phyloP scores from a whole-genome alignment of 2,888 invertebrate genomes.

The Callosobruchus maculatus region DNA sequence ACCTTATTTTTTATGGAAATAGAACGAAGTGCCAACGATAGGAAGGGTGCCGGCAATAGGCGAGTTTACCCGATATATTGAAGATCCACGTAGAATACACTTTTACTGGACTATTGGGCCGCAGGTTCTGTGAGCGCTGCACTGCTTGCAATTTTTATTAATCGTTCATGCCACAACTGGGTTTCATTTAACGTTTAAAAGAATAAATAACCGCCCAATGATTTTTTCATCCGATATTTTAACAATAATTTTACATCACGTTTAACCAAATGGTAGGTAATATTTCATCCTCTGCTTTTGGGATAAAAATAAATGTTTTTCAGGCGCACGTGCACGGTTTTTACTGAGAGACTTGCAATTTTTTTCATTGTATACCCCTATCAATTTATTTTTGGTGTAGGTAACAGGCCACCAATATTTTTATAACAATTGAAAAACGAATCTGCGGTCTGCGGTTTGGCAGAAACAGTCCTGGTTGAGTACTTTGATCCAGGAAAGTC shows the following conservation, averaged over 20 bases:
- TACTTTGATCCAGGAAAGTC: neutral
- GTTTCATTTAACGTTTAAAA: neutral
- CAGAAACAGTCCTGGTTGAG: neutral
- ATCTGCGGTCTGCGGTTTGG: neutral
- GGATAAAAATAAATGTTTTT: neutral
- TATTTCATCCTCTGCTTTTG: neutral
- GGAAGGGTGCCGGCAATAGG: no score
- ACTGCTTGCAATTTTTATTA: neutral
- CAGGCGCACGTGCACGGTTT: neutral
- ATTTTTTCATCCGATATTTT: neutral
- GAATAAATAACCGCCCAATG: neutral
- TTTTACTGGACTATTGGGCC: no score
- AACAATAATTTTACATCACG: neutral
- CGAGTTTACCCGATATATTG: no score
- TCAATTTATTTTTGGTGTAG: neutral
- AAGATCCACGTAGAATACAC: no score
- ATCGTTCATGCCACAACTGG: neutral
- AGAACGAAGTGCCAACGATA: no score
- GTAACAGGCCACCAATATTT: neutral
- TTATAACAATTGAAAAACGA: neutral
- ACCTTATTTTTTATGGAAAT: no score
- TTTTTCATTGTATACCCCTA: neutral
- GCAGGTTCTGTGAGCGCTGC: neutral
- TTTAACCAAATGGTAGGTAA: neutral
- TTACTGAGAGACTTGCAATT: neutral